phyloP scores from a whole-genome alignment of 1,140 invertebrate genomes.

The Diabrotica undecimpunctata region DNA sequence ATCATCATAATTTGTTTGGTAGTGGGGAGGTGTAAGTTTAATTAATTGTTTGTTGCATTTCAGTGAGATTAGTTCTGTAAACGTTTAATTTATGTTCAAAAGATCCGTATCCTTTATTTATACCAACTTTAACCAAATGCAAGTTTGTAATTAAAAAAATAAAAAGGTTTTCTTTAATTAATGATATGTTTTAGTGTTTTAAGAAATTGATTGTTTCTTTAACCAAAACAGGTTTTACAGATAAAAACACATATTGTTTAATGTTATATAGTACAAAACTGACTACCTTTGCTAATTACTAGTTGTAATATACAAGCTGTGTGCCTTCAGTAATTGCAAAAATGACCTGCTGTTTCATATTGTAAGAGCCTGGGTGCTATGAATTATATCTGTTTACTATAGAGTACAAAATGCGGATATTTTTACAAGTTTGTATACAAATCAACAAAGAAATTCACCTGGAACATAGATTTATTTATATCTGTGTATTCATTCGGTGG shows the following conservation, averaged over 20 bases:
- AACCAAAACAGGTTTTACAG: constrained; percentile 5
- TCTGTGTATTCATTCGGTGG: neutral
- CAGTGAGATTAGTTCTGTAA: too few species aligned
- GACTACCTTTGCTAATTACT: constrained; percentile 50
- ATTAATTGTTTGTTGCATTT: too few species aligned
- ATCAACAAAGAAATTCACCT: constrained; percentile 1
- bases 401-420: constrained; percentile 32
- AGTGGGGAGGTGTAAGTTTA: too few species aligned
- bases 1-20: too few species aligned
- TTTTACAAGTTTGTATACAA: constrained; percentile 21
- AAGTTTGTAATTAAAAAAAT: neutral
- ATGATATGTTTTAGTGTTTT: neutral
- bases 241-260: constrained; percentile 37
- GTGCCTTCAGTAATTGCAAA: constrained; percentile 49
- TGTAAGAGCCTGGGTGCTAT: constrained; percentile 45
- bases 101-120: too few species aligned
- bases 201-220: constrained; percentile 1
- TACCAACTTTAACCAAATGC: too few species aligned
- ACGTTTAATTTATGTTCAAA: too few species aligned
- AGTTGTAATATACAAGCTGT: constrained; percentile 48
- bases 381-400: constrained; percentile 42
- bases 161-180: neutral
- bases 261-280: constrained; percentile 48
- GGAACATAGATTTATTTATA: too few species aligned
- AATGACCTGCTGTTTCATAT: constrained; percentile 47